phyloP scores from a whole-genome alignment of 2,113 vertebrate genomes.

The Hoplias malabaricus region DNA sequence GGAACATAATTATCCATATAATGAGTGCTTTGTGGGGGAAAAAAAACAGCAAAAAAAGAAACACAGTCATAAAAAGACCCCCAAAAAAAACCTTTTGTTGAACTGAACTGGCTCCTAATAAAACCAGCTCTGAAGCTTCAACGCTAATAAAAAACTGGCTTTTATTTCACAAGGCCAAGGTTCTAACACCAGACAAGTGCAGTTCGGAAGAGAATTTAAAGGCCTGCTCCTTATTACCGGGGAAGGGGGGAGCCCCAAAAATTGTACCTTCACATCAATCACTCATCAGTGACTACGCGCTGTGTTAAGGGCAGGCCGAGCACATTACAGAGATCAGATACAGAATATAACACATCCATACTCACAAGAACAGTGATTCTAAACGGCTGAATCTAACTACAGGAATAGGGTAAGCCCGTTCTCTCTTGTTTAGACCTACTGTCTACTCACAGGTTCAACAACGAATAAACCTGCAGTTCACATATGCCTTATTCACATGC shows the following conservation, averaged over 20 bases:
- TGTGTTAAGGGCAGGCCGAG: too few relatives aligned
- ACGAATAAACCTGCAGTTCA: too few relatives aligned
- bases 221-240: background rate
- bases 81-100: background rate
- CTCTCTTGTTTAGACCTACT: too few relatives aligned
- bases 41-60: too few relatives aligned
- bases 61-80: too few relatives aligned
- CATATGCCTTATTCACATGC: too few relatives aligned
- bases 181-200: background rate
- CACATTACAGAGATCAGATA: too few relatives aligned
- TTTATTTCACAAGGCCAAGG: background rate
- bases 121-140: background rate
- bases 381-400: too few relatives aligned
- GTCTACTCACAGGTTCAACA: too few relatives aligned
- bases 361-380: too few relatives aligned
- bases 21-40: slow-evolving; percentile 34
- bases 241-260: background rate
- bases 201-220: background rate
- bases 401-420: too few relatives aligned
- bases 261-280: background rate
- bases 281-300: background rate
- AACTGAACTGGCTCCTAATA: background rate
- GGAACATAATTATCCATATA: slow-evolving; percentile 44
- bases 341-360: too few relatives aligned
- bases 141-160: background rate